Evolutionary conservation across 1,140 invertebrate species (phyloP), one percentile per base, ranked within the genome.

Genomic region (Cyclina sinensis): DNA sequence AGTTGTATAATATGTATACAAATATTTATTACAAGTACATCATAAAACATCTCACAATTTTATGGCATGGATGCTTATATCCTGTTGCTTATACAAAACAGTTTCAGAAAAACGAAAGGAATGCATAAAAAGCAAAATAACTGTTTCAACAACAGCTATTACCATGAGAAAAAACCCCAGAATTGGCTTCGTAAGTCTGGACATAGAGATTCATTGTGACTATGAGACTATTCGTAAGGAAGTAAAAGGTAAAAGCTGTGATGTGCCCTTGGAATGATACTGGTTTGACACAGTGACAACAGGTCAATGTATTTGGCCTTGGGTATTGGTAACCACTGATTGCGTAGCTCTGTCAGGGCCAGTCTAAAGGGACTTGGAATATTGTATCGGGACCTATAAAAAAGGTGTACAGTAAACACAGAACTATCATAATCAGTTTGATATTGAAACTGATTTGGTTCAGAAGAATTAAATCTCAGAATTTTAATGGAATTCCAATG

Each of bases 361-460:
- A 84, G 1, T 14, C 68, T 84, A 2, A 1, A 12, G 1, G 68
- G 65, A 16, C 51, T 73, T 70, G 68, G 82, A 21, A 73, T 73
- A 46, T 14, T 14, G 0, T 70, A n/a, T n/a, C 82, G 39, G 4
- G 62, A 32, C 5, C 65, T 39, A 9, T 27, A 54, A 37, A 84
- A 70, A 0, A 70, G 43, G 16, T 70, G 46, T 14, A 54, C 62
- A 51, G 27, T 21, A 35, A 73, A 84, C 9, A 51, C 46, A 1
- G 14, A 0, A 70, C 82, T 48, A 51, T 84, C 82, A 84, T 73
- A 84, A 39, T 84, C 82, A 48, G 0, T 51, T 46, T 84, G 62
- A 32, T 84, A 84, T 14, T 51, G 46, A 54, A 73, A 73, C 30
- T 30, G 21, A 21, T 84, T 70, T 51, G 59, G 82, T 37, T 21